Conservation (phyloP, 2,888 invertebrate genomes). For the Drosophila niveifrons region DNA sequence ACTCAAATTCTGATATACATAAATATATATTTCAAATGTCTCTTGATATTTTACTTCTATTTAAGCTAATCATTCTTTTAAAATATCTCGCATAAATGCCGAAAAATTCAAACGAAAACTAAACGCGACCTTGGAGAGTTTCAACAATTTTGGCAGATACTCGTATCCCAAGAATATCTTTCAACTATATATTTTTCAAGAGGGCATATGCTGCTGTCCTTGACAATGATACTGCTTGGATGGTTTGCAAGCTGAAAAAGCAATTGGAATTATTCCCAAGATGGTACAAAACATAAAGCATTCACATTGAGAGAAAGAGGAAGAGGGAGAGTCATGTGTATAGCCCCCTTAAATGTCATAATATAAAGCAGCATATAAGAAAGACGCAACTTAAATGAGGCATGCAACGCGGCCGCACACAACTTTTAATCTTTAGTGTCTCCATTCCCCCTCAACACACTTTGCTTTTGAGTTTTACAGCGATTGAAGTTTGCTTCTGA, state of each 20-base stretch:
- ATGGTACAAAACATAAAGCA: slow-evolving; percentile 29
- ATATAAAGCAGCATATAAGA: slow-evolving; percentile 39
- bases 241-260: background rate
- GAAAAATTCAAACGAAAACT: background rate
- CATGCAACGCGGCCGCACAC: slow-evolving; percentile 40
- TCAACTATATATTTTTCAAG: background rate
- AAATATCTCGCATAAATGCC: no score
- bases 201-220: slow-evolving; percentile 44
- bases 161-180: background rate
- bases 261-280: slow-evolving; percentile 35
- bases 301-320: background rate
- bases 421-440: slow-evolving; percentile 15
- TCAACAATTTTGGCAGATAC: background rate
- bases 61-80: no score
- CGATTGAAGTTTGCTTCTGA: slow-evolving; percentile 17
- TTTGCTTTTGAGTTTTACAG: background rate
- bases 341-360: slow-evolving; percentile 38
- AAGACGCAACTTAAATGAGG: slow-evolving; percentile 48
- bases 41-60: no score
- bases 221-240: slow-evolving; percentile 51
- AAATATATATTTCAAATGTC: no score
- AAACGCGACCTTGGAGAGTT: background rate
- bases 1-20: no score
- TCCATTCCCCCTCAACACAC: background rate
- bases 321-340: slow-evolving; percentile 1